phyloP scores from a whole-genome alignment of 92 coral and sea anemone genomes.

The Umimayanthus chanpuru region DNA sequence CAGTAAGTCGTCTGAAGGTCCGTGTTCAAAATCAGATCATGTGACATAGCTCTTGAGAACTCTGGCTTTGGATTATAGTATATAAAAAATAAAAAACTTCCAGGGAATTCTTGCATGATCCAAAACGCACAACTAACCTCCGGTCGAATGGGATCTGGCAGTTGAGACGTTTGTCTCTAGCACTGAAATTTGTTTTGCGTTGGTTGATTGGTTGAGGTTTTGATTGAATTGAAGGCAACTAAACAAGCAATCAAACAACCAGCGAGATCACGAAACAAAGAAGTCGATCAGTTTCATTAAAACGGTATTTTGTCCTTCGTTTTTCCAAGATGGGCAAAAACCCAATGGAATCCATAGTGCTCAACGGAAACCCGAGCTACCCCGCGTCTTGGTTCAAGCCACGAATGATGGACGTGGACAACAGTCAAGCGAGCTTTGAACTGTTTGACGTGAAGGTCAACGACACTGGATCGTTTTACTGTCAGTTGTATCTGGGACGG shows the following conservation, averaged over 20 bases:
- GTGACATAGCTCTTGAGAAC: neutral
- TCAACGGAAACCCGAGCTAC: constrained; percentile 8
- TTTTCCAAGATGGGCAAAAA: constrained; percentile 6
- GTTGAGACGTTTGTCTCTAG: too few relatives aligned
- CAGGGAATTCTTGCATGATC: neutral
- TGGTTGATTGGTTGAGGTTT: too few relatives aligned
- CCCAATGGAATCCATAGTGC: neutral
- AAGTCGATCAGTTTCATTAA: neutral
- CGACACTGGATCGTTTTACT: constrained; percentile 30
- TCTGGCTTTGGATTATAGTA: neutral
- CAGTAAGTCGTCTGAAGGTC: neutral
- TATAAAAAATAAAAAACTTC: neutral
- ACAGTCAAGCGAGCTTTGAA: constrained; percentile 31
- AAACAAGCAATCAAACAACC: too few relatives aligned
- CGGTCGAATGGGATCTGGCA: neutral
- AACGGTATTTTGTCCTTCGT: neutral
- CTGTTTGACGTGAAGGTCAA: constrained; percentile 11
- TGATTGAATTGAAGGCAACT: too few relatives aligned
- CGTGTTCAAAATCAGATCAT: neutral
- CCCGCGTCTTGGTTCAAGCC: constrained; percentile 39
- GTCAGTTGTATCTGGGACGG: constrained; percentile 24
- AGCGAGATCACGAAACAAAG: neutral
- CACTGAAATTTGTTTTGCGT: too few relatives aligned
- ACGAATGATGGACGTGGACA: neutral
- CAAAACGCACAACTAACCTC: too few relatives aligned